Evolutionary conservation across 2,113 vertebrate genomes (phyloP), one percentile per base, ranked within the genome.

Genomic region (Sylvilagus bachmani): DNA sequence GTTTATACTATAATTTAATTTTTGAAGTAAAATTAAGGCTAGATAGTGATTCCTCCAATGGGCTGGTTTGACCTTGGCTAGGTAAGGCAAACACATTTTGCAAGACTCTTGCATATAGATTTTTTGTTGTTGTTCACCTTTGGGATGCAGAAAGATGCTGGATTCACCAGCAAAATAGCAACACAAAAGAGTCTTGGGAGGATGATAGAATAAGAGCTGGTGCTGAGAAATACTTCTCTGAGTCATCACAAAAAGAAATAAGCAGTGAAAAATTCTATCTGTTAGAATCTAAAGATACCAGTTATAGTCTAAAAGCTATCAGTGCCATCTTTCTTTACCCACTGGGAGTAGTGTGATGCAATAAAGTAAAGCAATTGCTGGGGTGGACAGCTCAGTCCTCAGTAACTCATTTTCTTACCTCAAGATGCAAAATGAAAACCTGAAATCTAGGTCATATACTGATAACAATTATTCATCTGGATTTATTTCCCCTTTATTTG

Each of bases 11-110:
- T 82, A 21, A 93, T 89, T 93, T 95, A 94, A 86, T 31, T 89
- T 98, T 96, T 97, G 84, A 97, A 97, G 49, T 78, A 90, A 95
- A 97, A 97, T 85, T 93, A 95, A 89, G 17, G 27, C 94, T 87
- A 17, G 2, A 38, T 71, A 74, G 36, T 53, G 24, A 78, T 95
- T 86, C 69, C 77, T 96, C 90, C 87, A 58, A 81, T 70, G 95
- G 55, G 36, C 69, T 27, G 10, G n/a, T 66, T 81, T 89, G 77
- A 75, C 22, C 33, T 69, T 81, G 29, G 22, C 49, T 49, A 69
- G 29, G 16, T 58, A n/a, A 71, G 33, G 70, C 8, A 80, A 58
- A 92, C 70, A 51, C 74, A 58, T 29, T 62, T 92, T 55, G 17
- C 21, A 24, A 36, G 51, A 88, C 36, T 73, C n/a, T 85, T n/a